Evolutionary conservation across 2,888 invertebrate species (phyloP).

Genomic region (Bhutanitis thaidina): DNA sequence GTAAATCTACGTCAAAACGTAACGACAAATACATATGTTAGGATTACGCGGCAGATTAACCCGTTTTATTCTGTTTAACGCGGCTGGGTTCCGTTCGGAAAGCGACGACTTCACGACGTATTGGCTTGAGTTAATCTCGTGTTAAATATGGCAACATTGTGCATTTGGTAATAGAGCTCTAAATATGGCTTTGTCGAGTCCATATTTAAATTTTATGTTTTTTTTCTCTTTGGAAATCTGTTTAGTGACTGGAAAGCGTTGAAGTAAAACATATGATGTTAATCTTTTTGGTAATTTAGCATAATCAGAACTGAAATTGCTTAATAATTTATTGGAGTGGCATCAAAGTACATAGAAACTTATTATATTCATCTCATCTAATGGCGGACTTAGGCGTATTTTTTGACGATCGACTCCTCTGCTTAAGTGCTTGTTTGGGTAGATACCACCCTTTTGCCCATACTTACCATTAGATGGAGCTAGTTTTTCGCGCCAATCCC

Average conservation of each 20-base stretch:
- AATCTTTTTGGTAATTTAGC: neutral
- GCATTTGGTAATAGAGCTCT: constrained; percentile 49
- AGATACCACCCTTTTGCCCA: no score
- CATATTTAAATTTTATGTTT: constrained; percentile 2
- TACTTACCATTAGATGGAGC: no score
- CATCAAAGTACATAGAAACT: no score
- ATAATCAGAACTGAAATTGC: neutral
- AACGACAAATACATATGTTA: constrained; percentile 76
- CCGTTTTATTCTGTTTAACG: constrained; percentile 71
- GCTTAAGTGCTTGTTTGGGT: no score
- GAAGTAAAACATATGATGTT: neutral
- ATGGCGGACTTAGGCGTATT: no score
- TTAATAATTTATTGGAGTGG: no score
- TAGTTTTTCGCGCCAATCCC: no score
- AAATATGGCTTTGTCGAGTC: constrained; percentile 47
- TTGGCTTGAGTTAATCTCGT: constrained; percentile 54
- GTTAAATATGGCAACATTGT: constrained; percentile 60
- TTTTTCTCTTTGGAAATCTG: constrained; percentile 39
- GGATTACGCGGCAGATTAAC: constrained; percentile 70
- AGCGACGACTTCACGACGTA: constrained; percentile 67
- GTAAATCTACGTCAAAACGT: constrained; percentile 79
- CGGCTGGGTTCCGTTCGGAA: constrained; percentile 50
- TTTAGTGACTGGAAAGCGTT: constrained; percentile 23
- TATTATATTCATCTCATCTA: no score
- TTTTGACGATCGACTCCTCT: no score